These are phyloP conservation scores for Dipus sagitta DNA, from an alignment of 2,797 vertebrate genomes.

Conservation along the genomic window DNA sequence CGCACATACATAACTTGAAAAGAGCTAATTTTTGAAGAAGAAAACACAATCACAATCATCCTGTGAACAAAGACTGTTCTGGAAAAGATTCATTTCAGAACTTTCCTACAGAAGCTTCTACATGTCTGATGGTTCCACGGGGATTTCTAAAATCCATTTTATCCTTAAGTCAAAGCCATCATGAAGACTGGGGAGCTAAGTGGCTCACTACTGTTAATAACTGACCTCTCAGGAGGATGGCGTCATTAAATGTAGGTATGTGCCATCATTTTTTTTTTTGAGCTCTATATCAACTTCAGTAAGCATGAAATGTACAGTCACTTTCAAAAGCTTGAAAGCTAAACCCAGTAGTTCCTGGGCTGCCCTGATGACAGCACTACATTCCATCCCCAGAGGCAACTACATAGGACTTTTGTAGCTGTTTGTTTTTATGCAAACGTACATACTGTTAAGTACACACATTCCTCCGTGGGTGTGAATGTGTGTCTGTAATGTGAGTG, in stretches of 20 bases:
- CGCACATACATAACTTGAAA: no score
- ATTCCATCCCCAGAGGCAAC: neutral
- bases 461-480: no score
- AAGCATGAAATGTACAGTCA: neutral
- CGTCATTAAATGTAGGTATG: conserved; percentile 23
- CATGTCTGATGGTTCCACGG: neutral
- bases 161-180: neutral
- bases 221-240: neutral
- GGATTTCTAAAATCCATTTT: neutral
- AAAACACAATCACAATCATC: neutral
- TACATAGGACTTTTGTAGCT: neutral
- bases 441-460: conserved; percentile 26
- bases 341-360: neutral
- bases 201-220: neutral
- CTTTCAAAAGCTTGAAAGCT: conserved; percentile 10
- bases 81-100: conserved; percentile 2
- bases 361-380: neutral
- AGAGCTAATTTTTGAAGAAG: neutral
- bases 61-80: neutral
- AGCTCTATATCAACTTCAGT: conserved; percentile 6
- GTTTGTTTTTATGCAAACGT: neutral
- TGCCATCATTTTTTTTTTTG: conserved; percentile 34
- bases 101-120: neutral
- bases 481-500: no score
- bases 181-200: neutral